These are phyloP conservation scores for Liopterus haemorrhoidalis DNA, from an alignment of 2,888 invertebrate genomes.

Conservation along the genomic window DNA sequence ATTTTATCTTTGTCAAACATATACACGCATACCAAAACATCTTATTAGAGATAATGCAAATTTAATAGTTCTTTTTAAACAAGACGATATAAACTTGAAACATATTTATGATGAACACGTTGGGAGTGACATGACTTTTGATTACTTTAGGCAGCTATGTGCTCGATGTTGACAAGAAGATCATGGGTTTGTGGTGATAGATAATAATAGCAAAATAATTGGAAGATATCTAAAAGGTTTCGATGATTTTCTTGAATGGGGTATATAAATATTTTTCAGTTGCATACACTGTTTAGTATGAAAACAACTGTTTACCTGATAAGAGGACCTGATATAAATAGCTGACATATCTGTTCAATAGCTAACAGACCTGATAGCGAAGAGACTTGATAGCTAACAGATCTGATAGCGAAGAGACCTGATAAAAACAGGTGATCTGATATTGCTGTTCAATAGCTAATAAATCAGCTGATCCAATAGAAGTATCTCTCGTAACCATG, in stretches of 20 bases:
- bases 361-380: too few relatives aligned
- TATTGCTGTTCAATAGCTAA: too few relatives aligned
- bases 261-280: too few relatives aligned
- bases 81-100: slow-evolving; percentile 35
- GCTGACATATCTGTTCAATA: too few relatives aligned
- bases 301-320: too few relatives aligned
- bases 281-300: too few relatives aligned
- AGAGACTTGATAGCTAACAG: too few relatives aligned
- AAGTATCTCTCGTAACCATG: too few relatives aligned
- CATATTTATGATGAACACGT: slow-evolving; percentile 24
- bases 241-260: slow-evolving; percentile 19
- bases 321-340: too few relatives aligned
- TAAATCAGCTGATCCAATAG: too few relatives aligned
- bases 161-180: slow-evolving; percentile 32
- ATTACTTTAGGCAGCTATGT: slow-evolving; percentile 33
- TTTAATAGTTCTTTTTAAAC: slow-evolving; percentile 34
- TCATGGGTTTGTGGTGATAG: slow-evolving; percentile 32
- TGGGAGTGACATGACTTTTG: slow-evolving; percentile 25
- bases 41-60: slow-evolving; percentile 36
- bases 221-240: slow-evolving; percentile 36
- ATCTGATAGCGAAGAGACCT: too few relatives aligned
- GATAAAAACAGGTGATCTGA: too few relatives aligned
- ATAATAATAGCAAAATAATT: slow-evolving; percentile 30
- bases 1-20: slow-evolving; percentile 36
- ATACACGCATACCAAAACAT: slow-evolving; percentile 37